Evolutionary conservation across 2,113 vertebrate genomes (phyloP).

Genomic region (Bos indicus): DNA sequence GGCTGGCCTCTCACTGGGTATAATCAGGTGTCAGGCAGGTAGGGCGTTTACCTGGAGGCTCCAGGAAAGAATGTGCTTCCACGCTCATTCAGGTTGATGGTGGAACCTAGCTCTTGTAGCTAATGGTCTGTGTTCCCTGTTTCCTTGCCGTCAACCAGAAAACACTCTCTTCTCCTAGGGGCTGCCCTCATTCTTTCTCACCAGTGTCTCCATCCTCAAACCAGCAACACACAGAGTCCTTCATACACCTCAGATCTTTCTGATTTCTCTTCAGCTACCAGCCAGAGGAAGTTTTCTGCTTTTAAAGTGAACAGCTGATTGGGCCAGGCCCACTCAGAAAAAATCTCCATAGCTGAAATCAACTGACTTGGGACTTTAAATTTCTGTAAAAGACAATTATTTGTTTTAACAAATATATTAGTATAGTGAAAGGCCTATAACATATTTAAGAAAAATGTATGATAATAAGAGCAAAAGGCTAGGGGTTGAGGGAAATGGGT

Average conservation of each 20-base stretch:
- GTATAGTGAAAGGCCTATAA: neutral
- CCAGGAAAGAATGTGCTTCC: neutral
- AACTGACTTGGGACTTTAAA: neutral
- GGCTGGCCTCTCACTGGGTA: neutral
- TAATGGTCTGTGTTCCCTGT: neutral
- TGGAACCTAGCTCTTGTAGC: neutral
- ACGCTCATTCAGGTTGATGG: neutral
- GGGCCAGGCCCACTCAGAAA: neutral
- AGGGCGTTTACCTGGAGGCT: neutral
- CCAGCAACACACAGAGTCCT: neutral
- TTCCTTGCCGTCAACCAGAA: neutral
- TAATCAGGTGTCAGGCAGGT: neutral
- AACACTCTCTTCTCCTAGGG: neutral
- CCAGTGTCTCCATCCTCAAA: neutral
- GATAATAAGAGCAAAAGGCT: neutral
- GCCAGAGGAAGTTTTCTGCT: neutral
- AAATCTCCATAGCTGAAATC: neutral
- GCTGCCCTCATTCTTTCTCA: neutral
- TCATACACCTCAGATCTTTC: neutral
- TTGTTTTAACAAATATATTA: neutral
- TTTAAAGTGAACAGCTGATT: neutral
- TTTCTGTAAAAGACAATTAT: neutral
- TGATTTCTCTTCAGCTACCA: neutral
- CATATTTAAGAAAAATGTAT: neutral
- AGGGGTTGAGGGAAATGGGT: neutral